A percentile compares a stretch with the other conserved stretches of the same genome.
These are phyloP conservation scores for Orchestes rusci DNA, from an alignment of 2,888 invertebrate genomes.

Conservation along the genomic window DNA sequence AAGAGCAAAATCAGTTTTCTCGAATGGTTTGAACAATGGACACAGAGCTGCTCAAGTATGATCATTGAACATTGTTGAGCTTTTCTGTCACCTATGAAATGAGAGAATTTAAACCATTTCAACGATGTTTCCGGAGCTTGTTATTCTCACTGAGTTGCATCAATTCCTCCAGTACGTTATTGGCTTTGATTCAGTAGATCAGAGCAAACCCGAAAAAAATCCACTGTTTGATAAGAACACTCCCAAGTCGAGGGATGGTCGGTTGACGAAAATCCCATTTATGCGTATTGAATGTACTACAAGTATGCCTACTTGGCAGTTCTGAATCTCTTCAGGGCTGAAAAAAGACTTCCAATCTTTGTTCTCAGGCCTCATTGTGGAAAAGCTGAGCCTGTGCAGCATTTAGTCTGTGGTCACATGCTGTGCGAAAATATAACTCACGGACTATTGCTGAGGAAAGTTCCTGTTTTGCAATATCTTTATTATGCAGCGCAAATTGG, in stretches of 20 bases:
- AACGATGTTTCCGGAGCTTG: no score
- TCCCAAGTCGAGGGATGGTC: constrained; percentile 73
- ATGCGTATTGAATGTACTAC: constrained; percentile 97
- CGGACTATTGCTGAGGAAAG: constrained; percentile 90
- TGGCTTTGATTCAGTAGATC: constrained; percentile 98
- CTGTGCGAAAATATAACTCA: constrained; percentile 98
- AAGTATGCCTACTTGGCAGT: constrained; percentile 96
- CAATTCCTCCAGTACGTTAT: constrained; percentile 65
- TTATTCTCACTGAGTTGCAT: no score
- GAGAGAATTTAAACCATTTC: no score
- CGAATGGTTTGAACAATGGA: no score
- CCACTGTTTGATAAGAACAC: constrained; percentile 79
- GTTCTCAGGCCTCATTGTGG: constrained; percentile 96
- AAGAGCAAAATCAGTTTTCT: no score
- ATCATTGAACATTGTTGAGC: no score
- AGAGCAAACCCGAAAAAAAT: constrained; percentile 97
- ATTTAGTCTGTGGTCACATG: constrained; percentile 94
- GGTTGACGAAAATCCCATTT: constrained; percentile 92
- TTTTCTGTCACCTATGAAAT: no score
- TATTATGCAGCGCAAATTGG: constrained; percentile 97
- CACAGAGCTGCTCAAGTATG: no score
- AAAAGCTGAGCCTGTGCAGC: constrained; percentile 96
- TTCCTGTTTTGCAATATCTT: constrained; percentile 95
- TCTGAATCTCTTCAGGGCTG: constrained; percentile 77
- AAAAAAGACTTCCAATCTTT: constrained; percentile 88